Conservation (phyloP, 2,113 vertebrate species). For the Bungarus multicinctus region DNA sequence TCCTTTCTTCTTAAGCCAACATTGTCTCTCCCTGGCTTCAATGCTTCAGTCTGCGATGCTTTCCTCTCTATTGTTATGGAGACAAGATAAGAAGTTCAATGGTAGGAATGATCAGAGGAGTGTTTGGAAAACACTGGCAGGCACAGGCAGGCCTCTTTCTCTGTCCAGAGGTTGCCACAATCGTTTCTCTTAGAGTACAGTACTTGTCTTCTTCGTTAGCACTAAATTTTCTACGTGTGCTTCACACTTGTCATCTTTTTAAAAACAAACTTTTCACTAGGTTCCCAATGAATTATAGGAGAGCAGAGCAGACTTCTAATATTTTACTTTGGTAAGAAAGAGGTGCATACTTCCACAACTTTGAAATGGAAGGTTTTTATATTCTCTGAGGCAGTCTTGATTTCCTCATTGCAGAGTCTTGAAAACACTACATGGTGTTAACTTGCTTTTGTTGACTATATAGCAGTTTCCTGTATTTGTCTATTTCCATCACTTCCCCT, state of each 20-base stretch:
- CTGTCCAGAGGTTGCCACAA: not conserved
- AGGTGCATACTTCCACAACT: not conserved
- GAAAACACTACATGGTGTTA: not conserved
- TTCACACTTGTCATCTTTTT: not conserved
- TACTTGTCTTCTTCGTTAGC: not conserved
- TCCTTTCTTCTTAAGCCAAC: not conserved
- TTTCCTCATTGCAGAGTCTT: not conserved
- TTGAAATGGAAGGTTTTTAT: not conserved
- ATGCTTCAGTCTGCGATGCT: not conserved
- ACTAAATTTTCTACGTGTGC: not conserved
- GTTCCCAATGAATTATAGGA: not conserved
- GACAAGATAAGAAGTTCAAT: not conserved
- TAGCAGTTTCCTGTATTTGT: not conserved
- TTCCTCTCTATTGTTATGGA: not conserved
- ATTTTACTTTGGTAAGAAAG: not conserved
- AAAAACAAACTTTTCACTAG: not conserved
- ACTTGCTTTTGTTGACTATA: not conserved
- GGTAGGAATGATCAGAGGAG: not conserved
- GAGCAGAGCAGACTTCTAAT: not conserved
- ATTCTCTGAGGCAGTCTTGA: not conserved
- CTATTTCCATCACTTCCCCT: not conserved
- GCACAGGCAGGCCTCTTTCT: not conserved
- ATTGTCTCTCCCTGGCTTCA: not conserved
- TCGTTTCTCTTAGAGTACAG: not conserved
- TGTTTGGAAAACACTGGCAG: not conserved